Evolutionary conservation across 2,113 vertebrate species (phyloP), one percentile per base, ranked within the genome.

Genomic region (Lethenteron camtschaticum): DNA sequence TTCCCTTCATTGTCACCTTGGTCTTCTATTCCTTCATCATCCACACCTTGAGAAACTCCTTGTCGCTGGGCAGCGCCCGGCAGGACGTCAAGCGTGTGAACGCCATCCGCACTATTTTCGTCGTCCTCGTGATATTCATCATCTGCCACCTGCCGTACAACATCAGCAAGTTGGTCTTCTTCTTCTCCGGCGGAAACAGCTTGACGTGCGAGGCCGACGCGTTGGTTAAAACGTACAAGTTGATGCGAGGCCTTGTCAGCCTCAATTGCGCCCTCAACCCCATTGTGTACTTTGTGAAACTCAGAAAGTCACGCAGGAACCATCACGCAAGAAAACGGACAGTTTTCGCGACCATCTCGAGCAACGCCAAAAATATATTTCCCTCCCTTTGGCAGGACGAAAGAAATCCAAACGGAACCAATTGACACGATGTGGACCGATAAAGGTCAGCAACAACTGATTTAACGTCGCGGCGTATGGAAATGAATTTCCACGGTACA

Each of bases 81-180:
- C 78, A 77, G 9, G 78, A 83, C 8, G 80, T 79, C 0, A 84
- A 82, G 76, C 94, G 89, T 72, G 84, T 85, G 80, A 96, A 91
- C 75, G 94, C 94, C 0, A 85, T 96, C 68, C 91, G 87, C 83
- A 96, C 88, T 84, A 90, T 99, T 4, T 76, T 90, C 58, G 82
- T 96, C 0, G 87, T 99, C 70, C 73, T 95, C 78, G 74, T 81
- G 1, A 82, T 81, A 13, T 96, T 99, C 75, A 79, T 88, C 6
- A 77, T 96, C 24, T 96, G 92, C 73, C 96, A 96, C 71, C 80
- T 99, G 72, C 90, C 94, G 5, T 99, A 94, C 78, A 90, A 96
- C 0, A 75, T 96, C 76, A 96, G 86, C 11, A 1, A 78, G 3
- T 7, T 41, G 41, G 41, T 41, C 41, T 41, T 41, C 41, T 41